A percentile compares a stretch with the other conserved stretches of the same genome.
These are phyloP conservation scores for Holothuria glaberrima DNA, from an alignment of 35 echinoderm and acorn worm genomes.

Conservation along the genomic window DNA sequence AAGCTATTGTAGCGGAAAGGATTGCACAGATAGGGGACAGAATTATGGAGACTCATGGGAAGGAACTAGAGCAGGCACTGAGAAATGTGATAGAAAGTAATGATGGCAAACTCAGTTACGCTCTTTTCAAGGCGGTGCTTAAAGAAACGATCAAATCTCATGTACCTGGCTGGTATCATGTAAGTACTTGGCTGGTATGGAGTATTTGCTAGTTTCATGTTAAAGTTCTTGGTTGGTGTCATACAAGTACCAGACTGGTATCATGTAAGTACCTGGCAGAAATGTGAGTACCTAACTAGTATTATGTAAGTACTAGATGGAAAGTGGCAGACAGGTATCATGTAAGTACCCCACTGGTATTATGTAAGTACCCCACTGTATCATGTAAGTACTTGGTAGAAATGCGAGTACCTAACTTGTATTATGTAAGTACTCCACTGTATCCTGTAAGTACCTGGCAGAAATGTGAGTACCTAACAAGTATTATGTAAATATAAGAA, in stretches of 20 bases:
- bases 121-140: constrained; percentile 71
- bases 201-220: too few species aligned
- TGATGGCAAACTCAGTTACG: constrained; percentile 61
- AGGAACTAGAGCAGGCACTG: constrained; percentile 73
- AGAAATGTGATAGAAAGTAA: constrained; percentile 52
- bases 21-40: constrained; percentile 89
- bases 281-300: too few species aligned
- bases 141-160: constrained; percentile 72
- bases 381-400: constrained; percentile 65
- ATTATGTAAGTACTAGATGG: too few species aligned
- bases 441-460: too few species aligned
- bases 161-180: constrained; percentile 90
- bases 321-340: constrained; percentile 68
- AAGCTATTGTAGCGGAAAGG: constrained; percentile 83
- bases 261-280: not conserved
- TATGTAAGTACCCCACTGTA: too few species aligned
- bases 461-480: too few species aligned
- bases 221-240: too few species aligned
- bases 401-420: not conserved
- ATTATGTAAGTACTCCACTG: not conserved
- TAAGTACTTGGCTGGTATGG: constrained; percentile 24
- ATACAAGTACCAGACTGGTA: too few species aligned
- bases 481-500: too few species aligned
- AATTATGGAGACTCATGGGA: constrained; percentile 76
- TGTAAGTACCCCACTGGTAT: too few species aligned